A percentile compares a stretch with the other conserved stretches of the same genome.
phyloP scores from a whole-genome alignment of 2,888 invertebrate species.

The Neoascia interrupta region DNA sequence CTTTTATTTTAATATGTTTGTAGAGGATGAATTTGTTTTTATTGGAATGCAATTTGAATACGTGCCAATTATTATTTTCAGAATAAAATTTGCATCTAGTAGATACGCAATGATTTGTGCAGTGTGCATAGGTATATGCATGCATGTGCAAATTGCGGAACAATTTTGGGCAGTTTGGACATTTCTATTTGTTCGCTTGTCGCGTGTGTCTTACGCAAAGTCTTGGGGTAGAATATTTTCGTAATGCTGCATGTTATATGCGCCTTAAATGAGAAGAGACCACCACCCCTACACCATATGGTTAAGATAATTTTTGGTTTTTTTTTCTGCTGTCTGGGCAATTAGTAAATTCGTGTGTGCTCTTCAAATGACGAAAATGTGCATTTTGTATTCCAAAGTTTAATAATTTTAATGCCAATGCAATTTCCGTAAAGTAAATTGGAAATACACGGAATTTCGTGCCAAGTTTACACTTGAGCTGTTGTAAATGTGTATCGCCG shows the following conservation, averaged over 20 bases:
- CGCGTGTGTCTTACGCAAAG: too few relatives aligned
- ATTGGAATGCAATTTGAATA: conserved; percentile 68
- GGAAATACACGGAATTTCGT: conserved; percentile 59
- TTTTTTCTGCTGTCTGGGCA: neutral
- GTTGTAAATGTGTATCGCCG: neutral
- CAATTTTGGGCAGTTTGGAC: neutral
- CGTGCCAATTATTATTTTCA: conserved; percentile 65
- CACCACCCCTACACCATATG: neutral
- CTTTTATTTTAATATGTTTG: conserved; percentile 35
- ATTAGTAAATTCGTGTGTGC: conserved; percentile 22
- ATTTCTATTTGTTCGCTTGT: neutral
- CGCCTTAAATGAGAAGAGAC: too few relatives aligned
- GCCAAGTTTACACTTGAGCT: conserved; percentile 56
- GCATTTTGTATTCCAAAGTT: conserved; percentile 33
- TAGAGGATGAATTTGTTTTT: conserved; percentile 35
- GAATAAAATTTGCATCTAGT: conserved; percentile 50
- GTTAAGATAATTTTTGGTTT: neutral
- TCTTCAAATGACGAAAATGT: neutral
- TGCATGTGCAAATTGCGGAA: neutral
- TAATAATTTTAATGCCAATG: conserved; percentile 60
- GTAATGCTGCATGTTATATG: conserved; percentile 1
- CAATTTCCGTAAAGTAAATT: conserved; percentile 48
- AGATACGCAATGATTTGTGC: neutral
- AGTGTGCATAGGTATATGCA: neutral
- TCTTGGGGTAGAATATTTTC: conserved; percentile 5